These are phyloP conservation scores for Mesochorus sp. DNA, from an alignment of 2,888 invertebrate species.

Conservation along the genomic window DNA sequence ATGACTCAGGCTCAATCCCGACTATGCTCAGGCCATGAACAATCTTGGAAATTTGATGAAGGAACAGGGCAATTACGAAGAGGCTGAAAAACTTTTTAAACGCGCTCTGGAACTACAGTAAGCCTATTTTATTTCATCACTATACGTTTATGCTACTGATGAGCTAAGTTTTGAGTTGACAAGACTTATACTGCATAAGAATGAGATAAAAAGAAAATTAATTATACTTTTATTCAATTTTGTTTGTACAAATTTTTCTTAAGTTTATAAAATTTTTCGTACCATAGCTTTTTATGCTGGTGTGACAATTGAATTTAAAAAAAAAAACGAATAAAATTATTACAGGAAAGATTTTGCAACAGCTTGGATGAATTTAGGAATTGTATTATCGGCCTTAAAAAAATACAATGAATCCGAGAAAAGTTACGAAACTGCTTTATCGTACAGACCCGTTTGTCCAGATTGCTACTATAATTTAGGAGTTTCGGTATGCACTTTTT, in stretches of 20 bases:
- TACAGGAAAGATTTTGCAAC: conserved; percentile 93
- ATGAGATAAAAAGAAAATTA: no score
- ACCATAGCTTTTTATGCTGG: no score
- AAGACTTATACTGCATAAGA: no score
- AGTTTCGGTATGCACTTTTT: conserved; percentile 87
- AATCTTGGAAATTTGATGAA: conserved; percentile 94
- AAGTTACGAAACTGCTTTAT: conserved; percentile 92
- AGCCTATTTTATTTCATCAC: conserved; percentile 68
- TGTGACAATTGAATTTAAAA: conserved; percentile 8
- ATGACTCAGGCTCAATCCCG: conserved; percentile 87
- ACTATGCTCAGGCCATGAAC: conserved; percentile 96
- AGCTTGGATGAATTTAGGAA: conserved; percentile 99
- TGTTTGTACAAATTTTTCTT: no score
- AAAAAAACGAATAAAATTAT: conserved; percentile 33
- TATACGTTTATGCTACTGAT: no score
- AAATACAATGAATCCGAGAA: conserved; percentile 88
- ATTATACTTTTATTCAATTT: no score
- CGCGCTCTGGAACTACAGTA: conserved; percentile 90
- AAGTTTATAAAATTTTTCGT: no score
- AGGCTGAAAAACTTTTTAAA: conserved; percentile 89
- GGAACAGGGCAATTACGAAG: conserved; percentile 86
- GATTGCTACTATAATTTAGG: conserved; percentile 98
- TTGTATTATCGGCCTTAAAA: conserved; percentile 90
- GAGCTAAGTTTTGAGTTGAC: no score
- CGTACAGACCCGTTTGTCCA: conserved; percentile 90